Evolutionary conservation across 1,140 invertebrate genomes (phyloP), one percentile per base, ranked within the genome.

Genomic region (Wasmannia auropunctata): DNA sequence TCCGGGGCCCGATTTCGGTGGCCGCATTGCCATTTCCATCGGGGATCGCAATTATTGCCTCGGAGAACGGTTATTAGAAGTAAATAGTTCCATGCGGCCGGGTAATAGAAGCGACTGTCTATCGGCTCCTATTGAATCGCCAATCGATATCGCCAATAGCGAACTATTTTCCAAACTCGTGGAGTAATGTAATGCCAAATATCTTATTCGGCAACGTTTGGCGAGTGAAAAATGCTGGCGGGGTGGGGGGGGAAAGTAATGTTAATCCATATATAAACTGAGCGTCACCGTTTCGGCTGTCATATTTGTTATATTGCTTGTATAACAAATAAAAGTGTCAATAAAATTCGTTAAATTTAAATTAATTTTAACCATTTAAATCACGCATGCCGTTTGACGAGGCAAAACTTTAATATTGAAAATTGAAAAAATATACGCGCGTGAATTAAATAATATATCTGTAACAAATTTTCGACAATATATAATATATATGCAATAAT

Each of bases 11-110:
- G 88, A 90, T 90, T n/a, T 90, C 65, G 69, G 28, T 54, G 62
- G 34, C 63, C 70, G 37, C 56, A 31, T 49, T 34, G 37, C 22
- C 14, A 4, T 56, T 67, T 58, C 43, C 65, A 85, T 88, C 69
- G 74, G 75, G n/a, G 58, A 86, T 86, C 51, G 49, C 80, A 76
- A 88, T 91, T 87, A 81, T 86, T 83, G 76, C 43, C 60, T 74
- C 51, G 25, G 51, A 83, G 79, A 72, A 83, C 79, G 79, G 67
- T 83, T 83, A 83, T 83, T 83, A 83, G 79, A 83, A 83, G 79
- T 74, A 83, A 83, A 83, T 83, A 83, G 51, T 72, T 58, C 51
- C 25, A 49, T 58, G 49, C 67, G 67, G 63, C 62, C 16, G 60
- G 62, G 22, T 60, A 58, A 74, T 83, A 74, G 79, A 83, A 72